These are phyloP conservation scores for Ormyrus rosae DNA, from an alignment of 2,888 invertebrate genomes.

Conservation along the genomic window DNA sequence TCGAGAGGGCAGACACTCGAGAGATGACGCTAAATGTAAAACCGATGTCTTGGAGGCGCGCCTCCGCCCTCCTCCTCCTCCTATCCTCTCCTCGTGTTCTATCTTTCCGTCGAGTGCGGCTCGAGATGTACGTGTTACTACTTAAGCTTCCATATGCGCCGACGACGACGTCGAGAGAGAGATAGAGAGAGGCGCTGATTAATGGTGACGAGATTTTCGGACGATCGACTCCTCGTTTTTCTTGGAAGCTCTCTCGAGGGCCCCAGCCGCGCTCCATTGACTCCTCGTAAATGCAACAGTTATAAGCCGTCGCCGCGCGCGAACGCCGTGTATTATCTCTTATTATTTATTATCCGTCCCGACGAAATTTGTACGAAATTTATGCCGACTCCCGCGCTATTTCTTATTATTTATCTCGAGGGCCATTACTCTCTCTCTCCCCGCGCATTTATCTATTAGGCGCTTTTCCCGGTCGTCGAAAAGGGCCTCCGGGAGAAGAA, in stretches of 20 bases:
- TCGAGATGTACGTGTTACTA: not conserved
- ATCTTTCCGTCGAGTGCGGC: not conserved
- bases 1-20: constrained; percentile 51
- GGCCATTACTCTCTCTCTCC: constrained; percentile 1
- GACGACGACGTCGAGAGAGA: not conserved
- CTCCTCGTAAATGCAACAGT: no score
- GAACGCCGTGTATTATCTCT: no score
- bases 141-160: constrained; percentile 23
- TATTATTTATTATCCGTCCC: no score
- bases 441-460: not conserved
- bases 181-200: constrained; percentile 27
- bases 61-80: constrained; percentile 4
- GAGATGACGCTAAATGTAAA: constrained; percentile 58
- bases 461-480: not conserved
- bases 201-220: constrained; percentile 50
- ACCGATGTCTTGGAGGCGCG: constrained; percentile 53
- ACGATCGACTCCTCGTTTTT: constrained; percentile 14
- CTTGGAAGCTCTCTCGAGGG: no score
- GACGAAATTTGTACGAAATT: no score
- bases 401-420: constrained; percentile 1
- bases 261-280: no score
- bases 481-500: not conserved
- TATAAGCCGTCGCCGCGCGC: no score
- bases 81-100: constrained; percentile 1
- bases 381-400: not conserved